Base-by-base conservation (phyloP, 2,113 vertebrate genomes). In the Psilopogon haemacephalus region DNA sequence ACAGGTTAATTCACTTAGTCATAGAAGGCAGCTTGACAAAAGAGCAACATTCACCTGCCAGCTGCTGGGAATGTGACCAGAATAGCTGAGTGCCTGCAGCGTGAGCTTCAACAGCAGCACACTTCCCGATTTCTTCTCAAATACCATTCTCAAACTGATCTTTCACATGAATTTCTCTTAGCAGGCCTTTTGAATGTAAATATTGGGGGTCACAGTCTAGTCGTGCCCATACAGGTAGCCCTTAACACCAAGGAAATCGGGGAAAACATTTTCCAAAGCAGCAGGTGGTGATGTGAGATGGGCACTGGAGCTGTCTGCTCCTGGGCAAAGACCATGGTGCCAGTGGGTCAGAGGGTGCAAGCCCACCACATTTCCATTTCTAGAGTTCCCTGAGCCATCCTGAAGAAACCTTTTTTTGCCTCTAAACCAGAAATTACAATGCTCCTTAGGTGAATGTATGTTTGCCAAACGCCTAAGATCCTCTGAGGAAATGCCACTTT, bases 21-120 rank as follows among this genome's bases (percentile, higher is more conserved):
- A 44, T 19, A 88, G 76, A 76, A 84, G 81, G 44, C 64, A 80
- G 42, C 85, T 60, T 77, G 82, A 77, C 85, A 85, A 91, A 86
- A 87, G 76, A 86, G 37, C 8, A 28, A 33, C 5, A 4, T 74
- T 62, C 32, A 5, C 63, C 62, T 80, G 64, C 72, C 72, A 77
- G 68, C 42, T 56, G 55, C 21, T 67, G 48, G 30, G 56, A 89
- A 12, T 11, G 64, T 62, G 60, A 68, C 28, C 27, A 40, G 83
- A 40, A 68, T n/a, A 68, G 9, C 42, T 32, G 63, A 18, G 3
- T 42, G 23, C 52, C 38, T 14, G 21, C 50, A 33, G 71, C 46
- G 5, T 67, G 65, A 67, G 28, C 33, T 24, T 30, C 21, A 24
- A 27, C 62, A 65, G 64, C 33, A 30, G 35, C 42, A 55, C 50